Conservation (phyloP, 2,797 vertebrate species). For the Tadarida brasiliensis region DNA sequence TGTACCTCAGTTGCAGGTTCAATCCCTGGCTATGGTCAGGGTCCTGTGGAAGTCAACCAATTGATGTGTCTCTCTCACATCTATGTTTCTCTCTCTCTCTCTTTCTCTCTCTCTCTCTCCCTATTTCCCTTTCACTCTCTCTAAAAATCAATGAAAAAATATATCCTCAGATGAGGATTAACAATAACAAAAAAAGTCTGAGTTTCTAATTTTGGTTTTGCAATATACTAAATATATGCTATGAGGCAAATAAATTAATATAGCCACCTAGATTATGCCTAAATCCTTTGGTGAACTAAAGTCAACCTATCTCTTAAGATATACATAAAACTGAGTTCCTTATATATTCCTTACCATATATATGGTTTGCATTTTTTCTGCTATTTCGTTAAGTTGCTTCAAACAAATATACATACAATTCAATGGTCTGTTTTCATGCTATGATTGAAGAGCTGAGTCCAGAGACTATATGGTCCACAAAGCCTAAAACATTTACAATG, state of each 20-base stretch:
- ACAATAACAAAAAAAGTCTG: neutral
- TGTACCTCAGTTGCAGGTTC: no score
- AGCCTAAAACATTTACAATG: neutral
- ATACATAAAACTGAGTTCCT: neutral
- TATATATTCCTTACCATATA: neutral
- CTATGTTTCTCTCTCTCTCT: no score
- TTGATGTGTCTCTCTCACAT: no score
- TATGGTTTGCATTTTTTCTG: neutral
- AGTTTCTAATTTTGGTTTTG: slow-evolving; percentile 13
- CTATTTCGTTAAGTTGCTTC: neutral
- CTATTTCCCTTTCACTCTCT: no score
- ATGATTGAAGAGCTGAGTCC: neutral
- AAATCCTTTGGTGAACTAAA: neutral
- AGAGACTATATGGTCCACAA: neutral
- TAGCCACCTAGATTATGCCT: neutral
- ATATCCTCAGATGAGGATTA: no score
- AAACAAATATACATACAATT: neutral
- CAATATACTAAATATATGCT: neutral
- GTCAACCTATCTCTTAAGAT: neutral
- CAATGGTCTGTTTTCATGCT: neutral
- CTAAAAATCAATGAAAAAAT: no score
- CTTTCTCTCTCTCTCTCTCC: no score
- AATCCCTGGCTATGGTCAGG: no score
- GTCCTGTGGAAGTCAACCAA: no score
- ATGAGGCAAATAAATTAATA: neutral